Evolutionary conservation across 2,113 vertebrate genomes (phyloP).

Genomic region (Cyprinodon brontotheroides): DNA sequence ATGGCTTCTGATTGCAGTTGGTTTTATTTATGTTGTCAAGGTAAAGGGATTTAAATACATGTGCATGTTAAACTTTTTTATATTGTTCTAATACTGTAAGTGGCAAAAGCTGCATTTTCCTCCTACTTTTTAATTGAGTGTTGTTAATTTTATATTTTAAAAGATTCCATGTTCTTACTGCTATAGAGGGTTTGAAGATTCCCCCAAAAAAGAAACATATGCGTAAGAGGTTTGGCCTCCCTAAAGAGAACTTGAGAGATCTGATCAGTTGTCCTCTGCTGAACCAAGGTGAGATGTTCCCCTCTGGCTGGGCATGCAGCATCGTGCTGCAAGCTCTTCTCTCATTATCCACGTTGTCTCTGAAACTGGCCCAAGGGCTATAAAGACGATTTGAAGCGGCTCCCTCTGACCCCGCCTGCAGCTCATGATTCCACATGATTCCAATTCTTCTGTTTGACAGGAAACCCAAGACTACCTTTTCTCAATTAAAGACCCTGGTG

Average conservation of each 20-base stretch:
- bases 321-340: conserved; percentile 56
- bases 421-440: conserved; percentile 29
- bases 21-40: too few relatives aligned
- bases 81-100: too few relatives aligned
- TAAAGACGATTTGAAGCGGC: conserved; percentile 66
- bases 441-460: conserved; percentile 48
- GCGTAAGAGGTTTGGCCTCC: conserved; percentile 34
- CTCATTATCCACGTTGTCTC: conserved; percentile 70
- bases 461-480: conserved; percentile 42
- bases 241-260: conserved; percentile 58
- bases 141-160: too few relatives aligned
- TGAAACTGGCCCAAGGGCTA: conserved; percentile 49
- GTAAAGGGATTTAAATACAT: too few relatives aligned
- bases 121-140: too few relatives aligned
- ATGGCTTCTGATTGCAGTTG: too few relatives aligned
- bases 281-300: conserved; percentile 51
- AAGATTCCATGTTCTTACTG: neutral
- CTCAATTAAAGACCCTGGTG: conserved; percentile 15
- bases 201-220: conserved; percentile 24
- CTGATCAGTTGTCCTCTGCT: conserved; percentile 51
- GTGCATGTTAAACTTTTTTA: too few relatives aligned
- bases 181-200: neutral
- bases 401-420: conserved; percentile 67
- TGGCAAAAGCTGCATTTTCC: too few relatives aligned
- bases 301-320: conserved; percentile 24